Conservation (phyloP, 2,797 vertebrate species). For the Limosa lapponica region DNA sequence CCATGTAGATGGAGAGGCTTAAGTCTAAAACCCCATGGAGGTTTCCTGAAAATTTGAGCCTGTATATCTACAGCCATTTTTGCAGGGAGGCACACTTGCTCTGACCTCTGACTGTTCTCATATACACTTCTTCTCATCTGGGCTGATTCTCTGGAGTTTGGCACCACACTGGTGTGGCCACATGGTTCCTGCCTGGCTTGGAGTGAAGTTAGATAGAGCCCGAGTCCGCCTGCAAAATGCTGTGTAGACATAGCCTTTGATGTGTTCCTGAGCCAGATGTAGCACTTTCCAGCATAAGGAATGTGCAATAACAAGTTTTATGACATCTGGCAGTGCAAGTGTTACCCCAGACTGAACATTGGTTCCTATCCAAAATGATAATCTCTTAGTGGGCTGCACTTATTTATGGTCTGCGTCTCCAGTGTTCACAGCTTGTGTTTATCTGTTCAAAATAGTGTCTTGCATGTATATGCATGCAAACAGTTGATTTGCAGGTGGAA, state of each 20-base stretch:
- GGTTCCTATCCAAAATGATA: conserved; percentile 2
- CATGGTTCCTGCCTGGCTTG: conserved; percentile 17
- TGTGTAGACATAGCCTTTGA: conserved; percentile 12
- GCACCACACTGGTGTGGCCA: background rate
- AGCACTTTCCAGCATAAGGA: conserved; percentile 23
- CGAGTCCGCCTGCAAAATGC: background rate
- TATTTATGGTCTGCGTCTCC: background rate
- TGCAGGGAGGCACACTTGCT: background rate
- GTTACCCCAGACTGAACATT: background rate
- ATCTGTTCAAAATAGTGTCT: background rate
- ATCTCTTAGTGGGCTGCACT: background rate
- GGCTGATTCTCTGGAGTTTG: conserved; percentile 19
- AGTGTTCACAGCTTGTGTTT: background rate
- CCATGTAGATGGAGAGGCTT: background rate
- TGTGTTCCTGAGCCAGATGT: conserved; percentile 38
- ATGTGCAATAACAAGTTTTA: conserved; percentile 23
- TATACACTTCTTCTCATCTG: conserved; percentile 10
- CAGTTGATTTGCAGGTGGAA: background rate
- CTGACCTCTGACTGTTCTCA: background rate
- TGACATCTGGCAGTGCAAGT: conserved; percentile 3
- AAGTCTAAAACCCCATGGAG: background rate
- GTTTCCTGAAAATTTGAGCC: background rate
- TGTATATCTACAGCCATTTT: background rate
- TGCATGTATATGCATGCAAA: background rate
- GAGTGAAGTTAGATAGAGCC: background rate